Evolutionary conservation across 2,888 invertebrate genomes (phyloP).

Genomic region (Ormia ochracea): DNA sequence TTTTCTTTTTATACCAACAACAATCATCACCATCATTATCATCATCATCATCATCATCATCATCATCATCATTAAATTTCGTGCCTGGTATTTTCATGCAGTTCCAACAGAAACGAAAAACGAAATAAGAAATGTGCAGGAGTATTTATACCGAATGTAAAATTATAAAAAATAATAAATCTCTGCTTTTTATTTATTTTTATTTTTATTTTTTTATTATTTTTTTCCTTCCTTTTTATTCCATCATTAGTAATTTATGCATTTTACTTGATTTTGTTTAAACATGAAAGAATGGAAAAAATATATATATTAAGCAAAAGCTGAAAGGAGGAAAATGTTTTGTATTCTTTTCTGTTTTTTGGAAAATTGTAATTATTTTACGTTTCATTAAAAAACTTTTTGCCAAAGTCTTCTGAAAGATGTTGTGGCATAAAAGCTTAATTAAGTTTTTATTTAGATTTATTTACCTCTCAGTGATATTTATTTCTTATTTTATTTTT

Average conservation of each 20-base stretch:
- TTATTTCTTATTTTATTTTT: no score
- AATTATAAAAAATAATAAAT: constrained; percentile 31
- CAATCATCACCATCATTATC: background rate
- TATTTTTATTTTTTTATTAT: constrained; percentile 34
- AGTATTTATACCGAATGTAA: constrained; percentile 9
- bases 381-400: background rate
- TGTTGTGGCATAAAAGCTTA: constrained; percentile 19
- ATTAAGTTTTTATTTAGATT: background rate
- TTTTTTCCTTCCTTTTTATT: constrained; percentile 8
- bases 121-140: no score
- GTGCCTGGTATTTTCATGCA: constrained; percentile 33
- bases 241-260: constrained; percentile 54
- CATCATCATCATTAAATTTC: constrained; percentile 5
- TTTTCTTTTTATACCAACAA: constrained; percentile 17
- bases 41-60: background rate
- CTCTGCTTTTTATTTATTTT: background rate
- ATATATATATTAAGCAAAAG: background rate
- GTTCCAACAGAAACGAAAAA: constrained; percentile 18
- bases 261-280: constrained; percentile 50
- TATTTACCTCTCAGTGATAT: no score
- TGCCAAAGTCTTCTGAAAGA: background rate
- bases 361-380: background rate
- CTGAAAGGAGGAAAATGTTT: background rate
- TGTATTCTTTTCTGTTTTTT: background rate
- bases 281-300: constrained; percentile 48